A percentile compares a stretch with the other conserved stretches of the same genome.
These are phyloP conservation scores for Cloeon dipterum DNA, from an alignment of 2,888 invertebrate species.

Conservation along the genomic window DNA sequence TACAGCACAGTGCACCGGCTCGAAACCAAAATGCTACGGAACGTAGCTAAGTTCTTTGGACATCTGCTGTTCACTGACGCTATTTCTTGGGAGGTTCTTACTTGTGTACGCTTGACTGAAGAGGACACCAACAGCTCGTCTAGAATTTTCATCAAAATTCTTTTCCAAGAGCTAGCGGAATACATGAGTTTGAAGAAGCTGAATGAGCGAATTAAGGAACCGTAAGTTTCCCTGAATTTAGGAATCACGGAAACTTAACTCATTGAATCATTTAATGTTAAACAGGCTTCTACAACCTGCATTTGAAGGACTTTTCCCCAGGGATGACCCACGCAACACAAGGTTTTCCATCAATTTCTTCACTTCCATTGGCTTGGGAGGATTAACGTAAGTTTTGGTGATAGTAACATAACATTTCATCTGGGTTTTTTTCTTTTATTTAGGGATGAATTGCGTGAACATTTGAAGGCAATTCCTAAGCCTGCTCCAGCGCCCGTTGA, in stretches of 20 bases:
- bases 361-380: slow-evolving; percentile 89
- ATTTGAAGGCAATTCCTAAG: slow-evolving; percentile 59
- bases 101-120: slow-evolving; percentile 77
- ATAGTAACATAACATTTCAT: slow-evolving; percentile 1
- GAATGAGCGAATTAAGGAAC: slow-evolving; percentile 74
- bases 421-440: slow-evolving; percentile 9
- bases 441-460: slow-evolving; percentile 66
- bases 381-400: slow-evolving; percentile 43
- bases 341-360: slow-evolving; percentile 96
- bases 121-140: slow-evolving; percentile 95
- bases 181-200: slow-evolving; percentile 87
- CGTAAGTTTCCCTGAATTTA: slow-evolving; percentile 29
- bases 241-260: neutral
- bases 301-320: slow-evolving; percentile 81
- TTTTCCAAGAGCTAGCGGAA: slow-evolving; percentile 90
- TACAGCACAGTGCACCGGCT: slow-evolving; percentile 87
- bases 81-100: slow-evolving; percentile 85
- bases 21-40: slow-evolving; percentile 84
- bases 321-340: slow-evolving; percentile 89
- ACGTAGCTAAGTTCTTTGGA: slow-evolving; percentile 92
- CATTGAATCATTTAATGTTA: slow-evolving; percentile 10
- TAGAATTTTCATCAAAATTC: slow-evolving; percentile 90
- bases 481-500: slow-evolving; percentile 17
- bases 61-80: slow-evolving; percentile 92
- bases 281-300: slow-evolving; percentile 59